A percentile compares a stretch with the other conserved stretches of the same genome.
Evolutionary conservation across 2,113 vertebrate species (phyloP).

Genomic region (Uria aalge): DNA sequence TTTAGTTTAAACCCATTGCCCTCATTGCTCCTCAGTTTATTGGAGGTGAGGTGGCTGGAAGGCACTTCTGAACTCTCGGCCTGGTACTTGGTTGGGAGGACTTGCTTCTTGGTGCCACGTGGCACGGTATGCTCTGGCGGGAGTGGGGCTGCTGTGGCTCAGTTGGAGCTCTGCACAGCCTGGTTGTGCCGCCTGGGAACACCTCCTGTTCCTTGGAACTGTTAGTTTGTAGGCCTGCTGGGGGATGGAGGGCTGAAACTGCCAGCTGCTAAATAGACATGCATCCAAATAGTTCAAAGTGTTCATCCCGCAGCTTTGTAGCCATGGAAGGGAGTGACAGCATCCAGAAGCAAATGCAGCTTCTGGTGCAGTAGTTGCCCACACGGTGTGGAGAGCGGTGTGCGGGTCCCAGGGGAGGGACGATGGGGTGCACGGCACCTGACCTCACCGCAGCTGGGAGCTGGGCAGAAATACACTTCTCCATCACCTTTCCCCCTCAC

Average conservation of each 20-base stretch:
- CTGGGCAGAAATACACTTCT: background rate
- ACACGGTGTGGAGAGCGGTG: fast-evolving
- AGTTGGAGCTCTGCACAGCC: background rate
- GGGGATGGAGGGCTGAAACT: background rate
- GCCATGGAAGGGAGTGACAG: background rate
- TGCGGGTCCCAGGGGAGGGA: background rate
- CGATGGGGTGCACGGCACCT: background rate
- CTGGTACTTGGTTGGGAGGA: background rate
- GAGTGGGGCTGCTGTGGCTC: background rate
- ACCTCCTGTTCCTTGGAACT: background rate
- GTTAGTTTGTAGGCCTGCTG: background rate
- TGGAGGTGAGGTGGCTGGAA: background rate
- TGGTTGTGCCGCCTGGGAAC: background rate
- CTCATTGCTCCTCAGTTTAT: background rate
- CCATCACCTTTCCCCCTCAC: background rate
- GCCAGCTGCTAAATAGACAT: background rate
- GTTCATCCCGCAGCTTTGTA: background rate
- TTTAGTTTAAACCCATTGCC: background rate
- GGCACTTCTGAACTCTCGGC: background rate
- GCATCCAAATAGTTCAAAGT: background rate
- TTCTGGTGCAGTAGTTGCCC: background rate
- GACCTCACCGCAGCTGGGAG: no score
- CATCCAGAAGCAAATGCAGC: background rate
- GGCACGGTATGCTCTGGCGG: background rate
- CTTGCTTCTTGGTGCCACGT: background rate